These are phyloP conservation scores for Megamerina dolium DNA, from an alignment of 2,888 invertebrate species.

Conservation along the genomic window DNA sequence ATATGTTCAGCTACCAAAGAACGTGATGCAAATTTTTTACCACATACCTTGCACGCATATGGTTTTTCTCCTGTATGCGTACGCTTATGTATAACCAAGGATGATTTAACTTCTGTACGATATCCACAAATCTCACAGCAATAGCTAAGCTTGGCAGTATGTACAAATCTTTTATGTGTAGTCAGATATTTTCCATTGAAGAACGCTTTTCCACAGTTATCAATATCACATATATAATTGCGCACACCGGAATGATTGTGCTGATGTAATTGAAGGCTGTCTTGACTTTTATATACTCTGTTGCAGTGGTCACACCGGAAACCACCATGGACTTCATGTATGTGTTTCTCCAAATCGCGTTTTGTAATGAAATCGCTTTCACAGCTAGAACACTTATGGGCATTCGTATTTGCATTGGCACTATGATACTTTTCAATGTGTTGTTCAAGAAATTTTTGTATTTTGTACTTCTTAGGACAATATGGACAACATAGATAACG, in stretches of 20 bases:
- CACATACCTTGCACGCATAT: constrained; percentile 20
- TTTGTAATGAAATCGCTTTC: neutral
- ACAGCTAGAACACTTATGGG: neutral
- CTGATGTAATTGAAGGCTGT: neutral
- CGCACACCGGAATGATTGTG: constrained; percentile 18
- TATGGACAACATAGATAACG: too few species aligned
- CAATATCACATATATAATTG: constrained; percentile 27
- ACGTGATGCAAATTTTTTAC: constrained; percentile 22
- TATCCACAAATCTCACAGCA: constrained; percentile 20
- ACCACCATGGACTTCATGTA: neutral
- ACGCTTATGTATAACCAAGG: constrained; percentile 26
- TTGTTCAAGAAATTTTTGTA: constrained; percentile 9
- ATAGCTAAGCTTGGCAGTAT: constrained; percentile 29
- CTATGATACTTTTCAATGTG: neutral
- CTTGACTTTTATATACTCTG: neutral
- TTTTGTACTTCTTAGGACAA: constrained; percentile 11
- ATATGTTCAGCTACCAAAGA: constrained; percentile 25
- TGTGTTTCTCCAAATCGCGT: neutral
- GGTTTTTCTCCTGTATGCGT: neutral
- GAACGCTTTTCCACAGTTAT: constrained; percentile 34
- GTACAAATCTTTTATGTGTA: constrained; percentile 30
- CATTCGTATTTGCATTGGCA: neutral
- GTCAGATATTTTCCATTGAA: constrained; percentile 29
- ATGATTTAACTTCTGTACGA: constrained; percentile 28
- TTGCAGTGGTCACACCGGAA: neutral